Base-by-base conservation (phyloP, 2,797 vertebrate genomes). In the Chaetophractus vellerosus region DNA sequence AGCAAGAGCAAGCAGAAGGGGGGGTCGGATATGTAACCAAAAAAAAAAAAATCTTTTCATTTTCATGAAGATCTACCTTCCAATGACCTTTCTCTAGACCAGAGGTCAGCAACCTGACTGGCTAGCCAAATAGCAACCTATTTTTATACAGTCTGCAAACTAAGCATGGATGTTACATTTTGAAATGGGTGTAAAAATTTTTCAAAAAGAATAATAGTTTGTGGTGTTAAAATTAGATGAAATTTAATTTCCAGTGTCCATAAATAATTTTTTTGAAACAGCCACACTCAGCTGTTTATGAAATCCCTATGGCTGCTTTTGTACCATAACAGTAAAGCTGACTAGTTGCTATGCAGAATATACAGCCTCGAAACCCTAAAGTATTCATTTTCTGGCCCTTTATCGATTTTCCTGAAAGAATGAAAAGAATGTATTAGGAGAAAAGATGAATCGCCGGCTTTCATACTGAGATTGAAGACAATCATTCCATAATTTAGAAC, bases 251-350 rank as follows among this genome's bases (percentile, higher is more conserved):
- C 33, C 48, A 23, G 68, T 33, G 33, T 10, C 21, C 66, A 2
- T 21, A 45, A 75, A 38, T 55, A 10, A 12, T 2, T 33, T 3
- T 33, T 59, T 3, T 31, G 59, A 59, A 28, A 18, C 2, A 14
- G 14, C 63, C 33, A 23, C 11, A 2, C 33, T 5, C 9, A 0
- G 23, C 12, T 12, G 23, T 15, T n/a, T 19, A 4, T 2, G 2
- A 33, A 15, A 26, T 6, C 14, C 2, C 28, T 0, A 0, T 1
- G 12, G 41, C 28, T 28, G 41, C 9, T 18, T 78, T 24, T 21
- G 19, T 33, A 21, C 63, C 3, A 21, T 8, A 18, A 1, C 2
- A 23, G 11, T n/a, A 59, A 8, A 19, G n/a, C 28, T 36, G 3
- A 61, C 11, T 4, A 9, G 8, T 19, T 50, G 21, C 14, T 18